Base-by-base conservation (phyloP, 2,888 invertebrate genomes). In the Resseliella maxima region DNA sequence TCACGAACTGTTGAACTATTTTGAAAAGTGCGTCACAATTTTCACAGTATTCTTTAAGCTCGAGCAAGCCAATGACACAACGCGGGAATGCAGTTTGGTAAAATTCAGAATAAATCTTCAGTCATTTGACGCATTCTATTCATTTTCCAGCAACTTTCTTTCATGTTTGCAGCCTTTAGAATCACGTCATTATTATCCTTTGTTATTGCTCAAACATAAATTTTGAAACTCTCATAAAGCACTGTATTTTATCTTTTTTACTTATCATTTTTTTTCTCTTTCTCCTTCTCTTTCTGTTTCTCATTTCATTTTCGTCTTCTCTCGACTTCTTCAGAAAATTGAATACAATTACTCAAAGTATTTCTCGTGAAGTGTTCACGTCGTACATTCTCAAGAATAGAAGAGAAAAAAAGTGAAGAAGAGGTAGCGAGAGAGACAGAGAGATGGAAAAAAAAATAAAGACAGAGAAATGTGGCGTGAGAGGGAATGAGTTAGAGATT, bases 121-220 rank as follows among this genome's bases (percentile, higher is more conserved):
- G 31, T 15, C 72, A 72, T 72, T 27, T 72, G 72, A 72, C 15
- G 72, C 31, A 3, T 31, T 72, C 72, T 5, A 72, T 72, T 18
- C 27, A 72, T 72, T 72, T 72, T 15, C 15, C 31, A 72, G 2
- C 1, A 59, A 31, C 0, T 72, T 72, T 35, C 72, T 72, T 72
- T 72, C 35, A 31, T 72, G 72, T 35, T 31, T 72, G 72, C 31
- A 72, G 72, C 72, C 15, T 72, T 72, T 72, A 15, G 35, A 72
- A 72, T 72, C 72, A 72, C 31, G 31, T 72, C 72, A 72, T 72
- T 72, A 72, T 72, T 72, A 72, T 72, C 72, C 72, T 72, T 72
- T 72, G 72, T 72, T 72, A 72, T 31, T 72, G 35, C 72, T 72
- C 72, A 31, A 72, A 72, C 72, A 72, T 72, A 72, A 72, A 72